A percentile compares a stretch with the other conserved stretches of the same genome.
Conservation (phyloP, 2,797 vertebrate genomes). For the Acrocephalus scirpaceus region DNA sequence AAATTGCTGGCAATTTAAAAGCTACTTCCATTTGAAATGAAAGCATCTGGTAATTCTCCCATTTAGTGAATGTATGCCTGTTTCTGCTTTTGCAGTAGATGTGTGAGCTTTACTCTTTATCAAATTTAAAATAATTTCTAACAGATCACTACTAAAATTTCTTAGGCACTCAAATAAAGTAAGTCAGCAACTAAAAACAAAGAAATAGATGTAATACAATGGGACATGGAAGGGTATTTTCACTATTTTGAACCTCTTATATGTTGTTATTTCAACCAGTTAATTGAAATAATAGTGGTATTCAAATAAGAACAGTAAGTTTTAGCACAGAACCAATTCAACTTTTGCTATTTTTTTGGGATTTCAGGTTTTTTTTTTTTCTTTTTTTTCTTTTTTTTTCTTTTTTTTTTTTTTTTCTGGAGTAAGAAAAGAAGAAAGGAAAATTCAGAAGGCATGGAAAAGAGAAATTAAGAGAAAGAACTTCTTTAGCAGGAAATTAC, state of each 20-base stretch:
- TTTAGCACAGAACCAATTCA: background rate
- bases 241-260: background rate
- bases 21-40: background rate
- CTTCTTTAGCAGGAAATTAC: background rate
- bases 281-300: background rate
- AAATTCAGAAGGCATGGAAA: background rate
- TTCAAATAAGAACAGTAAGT: background rate
- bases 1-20: background rate
- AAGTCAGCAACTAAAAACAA: background rate
- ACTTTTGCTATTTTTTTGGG: accelerated
- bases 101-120: background rate
- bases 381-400: background rate
- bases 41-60: background rate
- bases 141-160: background rate
- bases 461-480: background rate
- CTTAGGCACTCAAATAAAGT: background rate
- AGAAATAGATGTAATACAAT: background rate
- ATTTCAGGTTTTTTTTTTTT: accelerated
- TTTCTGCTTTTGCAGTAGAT: background rate
- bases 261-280: background rate
- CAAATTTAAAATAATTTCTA: background rate
- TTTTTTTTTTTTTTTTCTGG: background rate
- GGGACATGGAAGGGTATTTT: background rate
- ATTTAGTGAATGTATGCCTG: accelerated
- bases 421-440: background rate